Conservation (phyloP, 2,888 invertebrate species). For the Bimastos eiseni region DNA sequence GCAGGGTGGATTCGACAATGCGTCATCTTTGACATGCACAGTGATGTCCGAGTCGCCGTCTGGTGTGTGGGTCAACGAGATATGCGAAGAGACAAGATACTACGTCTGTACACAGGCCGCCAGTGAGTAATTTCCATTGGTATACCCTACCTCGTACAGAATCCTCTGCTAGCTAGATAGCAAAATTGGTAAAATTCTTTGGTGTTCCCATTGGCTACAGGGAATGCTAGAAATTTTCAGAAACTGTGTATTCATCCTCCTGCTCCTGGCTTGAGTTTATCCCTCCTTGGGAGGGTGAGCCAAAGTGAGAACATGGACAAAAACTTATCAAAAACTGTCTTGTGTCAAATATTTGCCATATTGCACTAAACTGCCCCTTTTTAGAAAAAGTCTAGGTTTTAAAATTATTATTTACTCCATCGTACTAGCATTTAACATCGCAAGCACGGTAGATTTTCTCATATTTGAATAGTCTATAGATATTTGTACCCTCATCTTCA, state of each 20-base stretch:
- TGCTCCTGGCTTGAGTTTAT: too few species aligned
- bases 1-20: conserved; percentile 8
- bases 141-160: background rate
- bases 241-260: too few species aligned
- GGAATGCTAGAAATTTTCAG: background rate
- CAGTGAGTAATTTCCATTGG: background rate
- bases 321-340: too few species aligned
- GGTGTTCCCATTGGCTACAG: background rate
- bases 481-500: background rate
- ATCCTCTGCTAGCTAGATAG: background rate
- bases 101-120: background rate
- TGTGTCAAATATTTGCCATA: too few species aligned
- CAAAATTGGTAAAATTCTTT: background rate
- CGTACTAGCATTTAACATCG: too few species aligned
- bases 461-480: too few species aligned
- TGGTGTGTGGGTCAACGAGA: background rate
- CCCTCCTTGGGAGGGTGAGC: too few species aligned
- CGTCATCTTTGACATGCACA: background rate
- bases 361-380: too few species aligned
- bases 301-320: too few species aligned
- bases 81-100: conserved; percentile 8
- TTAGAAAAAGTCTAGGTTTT: too few species aligned
- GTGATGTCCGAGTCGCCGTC: background rate
- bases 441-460: too few species aligned
- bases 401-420: too few species aligned